Conservation (phyloP, 2,888 invertebrate species). For the Acanthosoma haemorrhoidale region DNA sequence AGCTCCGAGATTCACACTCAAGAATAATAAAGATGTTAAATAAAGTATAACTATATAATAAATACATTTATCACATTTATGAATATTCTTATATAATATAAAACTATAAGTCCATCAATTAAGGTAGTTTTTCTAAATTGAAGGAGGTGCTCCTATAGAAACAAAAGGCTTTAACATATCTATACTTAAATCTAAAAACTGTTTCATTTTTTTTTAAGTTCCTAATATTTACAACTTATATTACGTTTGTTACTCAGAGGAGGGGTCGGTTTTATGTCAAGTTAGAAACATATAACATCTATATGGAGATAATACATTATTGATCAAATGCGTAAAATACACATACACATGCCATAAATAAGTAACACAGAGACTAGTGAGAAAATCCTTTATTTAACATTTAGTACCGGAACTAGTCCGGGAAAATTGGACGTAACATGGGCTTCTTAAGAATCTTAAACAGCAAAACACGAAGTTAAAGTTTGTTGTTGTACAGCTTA, state of each 20-base stretch:
- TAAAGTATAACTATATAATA: constrained; percentile 16
- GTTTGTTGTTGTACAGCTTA: not conserved
- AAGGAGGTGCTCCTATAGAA: constrained; percentile 11
- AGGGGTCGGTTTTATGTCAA: not conserved
- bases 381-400: not conserved
- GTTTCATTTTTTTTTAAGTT: not conserved
- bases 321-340: constrained; percentile 8
- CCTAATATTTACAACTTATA: not conserved
- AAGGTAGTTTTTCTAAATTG: not conserved
- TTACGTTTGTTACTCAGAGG: constrained; percentile 11
- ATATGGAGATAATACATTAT: constrained; percentile 3
- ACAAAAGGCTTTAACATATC: not conserved
- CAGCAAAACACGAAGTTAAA: not conserved
- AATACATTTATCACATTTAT: constrained; percentile 31
- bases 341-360: not conserved
- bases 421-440: constrained; percentile 7
- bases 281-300: constrained; percentile 9
- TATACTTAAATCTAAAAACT: not conserved
- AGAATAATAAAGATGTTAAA: constrained; percentile 18
- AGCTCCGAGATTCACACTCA: constrained; percentile 17
- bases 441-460: not conserved
- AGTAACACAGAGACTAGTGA: constrained; percentile 18
- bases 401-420: not conserved
- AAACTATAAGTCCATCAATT: constrained; percentile 29
- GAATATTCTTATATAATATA: constrained; percentile 1